Conservation (phyloP, 2,888 invertebrate species). For the Marronus borbonicus region DNA sequence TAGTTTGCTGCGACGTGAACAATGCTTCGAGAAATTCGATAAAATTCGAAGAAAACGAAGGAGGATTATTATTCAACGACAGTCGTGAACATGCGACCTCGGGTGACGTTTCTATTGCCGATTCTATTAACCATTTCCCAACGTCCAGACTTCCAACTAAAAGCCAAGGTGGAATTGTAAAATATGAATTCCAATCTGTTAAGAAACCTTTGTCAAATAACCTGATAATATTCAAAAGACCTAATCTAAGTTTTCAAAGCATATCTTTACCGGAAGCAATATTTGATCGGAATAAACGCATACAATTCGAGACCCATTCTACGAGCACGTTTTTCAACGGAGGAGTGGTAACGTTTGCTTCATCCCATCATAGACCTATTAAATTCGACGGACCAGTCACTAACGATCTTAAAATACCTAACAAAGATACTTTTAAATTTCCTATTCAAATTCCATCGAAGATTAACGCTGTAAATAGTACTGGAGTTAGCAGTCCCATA, state of each 20-base stretch:
- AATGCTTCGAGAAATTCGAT: background rate
- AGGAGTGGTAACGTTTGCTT: background rate
- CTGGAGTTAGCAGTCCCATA: too few species aligned
- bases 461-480: background rate
- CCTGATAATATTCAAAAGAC: too few species aligned
- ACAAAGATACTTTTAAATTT: background rate
- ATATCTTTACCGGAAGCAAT: too few species aligned
- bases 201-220: too few species aligned
- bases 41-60: conserved; percentile 15
- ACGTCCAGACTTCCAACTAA: background rate
- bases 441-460: conserved; percentile 4
- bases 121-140: background rate
- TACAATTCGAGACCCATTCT: conserved; percentile 8
- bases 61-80: conserved; percentile 3
- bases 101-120: background rate
- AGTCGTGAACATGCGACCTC: background rate
- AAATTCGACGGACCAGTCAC: conserved; percentile 20
- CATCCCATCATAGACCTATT: background rate
- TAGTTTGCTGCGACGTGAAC: conserved; percentile 28
- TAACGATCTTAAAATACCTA: background rate
- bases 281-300: background rate
- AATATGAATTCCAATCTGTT: too few species aligned
- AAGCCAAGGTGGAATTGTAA: background rate
- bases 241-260: too few species aligned
- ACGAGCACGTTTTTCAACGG: background rate